Base-by-base conservation (phyloP, 2,888 invertebrate species). In the Odontocolon sp. region DNA sequence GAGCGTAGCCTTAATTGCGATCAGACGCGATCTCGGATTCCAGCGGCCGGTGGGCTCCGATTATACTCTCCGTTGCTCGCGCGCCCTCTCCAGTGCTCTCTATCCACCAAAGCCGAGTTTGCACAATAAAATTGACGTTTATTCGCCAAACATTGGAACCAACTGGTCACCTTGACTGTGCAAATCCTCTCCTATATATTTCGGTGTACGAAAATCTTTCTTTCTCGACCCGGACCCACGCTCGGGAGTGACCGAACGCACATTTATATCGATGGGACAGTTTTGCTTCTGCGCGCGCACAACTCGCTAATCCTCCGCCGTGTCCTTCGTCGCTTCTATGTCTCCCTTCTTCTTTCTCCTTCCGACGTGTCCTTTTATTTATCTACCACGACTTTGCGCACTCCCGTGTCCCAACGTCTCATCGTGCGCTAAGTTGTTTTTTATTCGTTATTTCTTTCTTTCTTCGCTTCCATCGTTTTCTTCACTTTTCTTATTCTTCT, bases 11-110 rank as follows among this genome's bases (percentile, higher is more conserved):
- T 89, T 90, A 90, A 89, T 90, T 89, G 89, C 89, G 89, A 89
- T 90, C 90, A 88, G 89, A 89, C 90, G 89, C 89, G 89, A 90
- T 90, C 89, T 90, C 88, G 88, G 87, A 90, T 90, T 90, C 89
- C 89, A 88, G 83, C 87, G 87, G 86, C 87, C 81, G 89, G 89
- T 89, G 89, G 87, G 88, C 88, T 86, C 70, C 75, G 80, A 80
- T 77, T 77, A 80, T 78, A 77, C 74, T 59, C 67, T n/a, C n/a
- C n/a, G n/a, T n/a, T n/a, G 80, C 78, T 75, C 77, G 77, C 78
- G 75, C 73, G 72, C 67, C 45, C 64, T 61, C 68, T 40, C n/a
- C n/a, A n/a, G n/a, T n/a, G n/a, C n/a, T n/a, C n/a, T n/a, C n/a
- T n/a, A n/a, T n/a, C n/a, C n/a, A n/a, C n/a, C n/a, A n/a, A n/a